A percentile compares a stretch with the other conserved stretches of the same genome.
Conservation (phyloP, 2,113 vertebrate genomes). For the Phalacrocorax aristotelis region DNA sequence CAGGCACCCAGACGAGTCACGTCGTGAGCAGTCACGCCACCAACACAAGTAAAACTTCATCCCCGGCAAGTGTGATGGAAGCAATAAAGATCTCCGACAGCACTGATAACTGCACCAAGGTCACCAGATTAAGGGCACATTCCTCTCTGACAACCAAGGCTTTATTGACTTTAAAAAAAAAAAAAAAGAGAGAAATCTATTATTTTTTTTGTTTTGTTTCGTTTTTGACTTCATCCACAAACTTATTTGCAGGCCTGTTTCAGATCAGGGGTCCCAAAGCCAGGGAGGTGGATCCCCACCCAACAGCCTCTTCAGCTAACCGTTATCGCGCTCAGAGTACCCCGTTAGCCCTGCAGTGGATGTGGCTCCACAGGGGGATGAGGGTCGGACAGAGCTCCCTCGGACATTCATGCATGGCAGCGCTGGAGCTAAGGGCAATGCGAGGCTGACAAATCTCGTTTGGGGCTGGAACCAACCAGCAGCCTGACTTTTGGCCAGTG, state of each 20-base stretch:
- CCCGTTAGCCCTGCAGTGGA: neutral
- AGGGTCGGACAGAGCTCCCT: neutral
- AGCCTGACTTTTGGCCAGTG: neutral
- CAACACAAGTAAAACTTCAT: neutral
- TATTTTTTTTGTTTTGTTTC: too few relatives aligned
- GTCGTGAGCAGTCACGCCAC: neutral
- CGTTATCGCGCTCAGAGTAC: fast-evolving
- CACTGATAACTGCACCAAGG: neutral
- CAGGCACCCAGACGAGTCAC: neutral
- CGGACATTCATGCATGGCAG: fast-evolving
- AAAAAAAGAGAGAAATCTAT: neutral
- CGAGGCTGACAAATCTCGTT: too few relatives aligned
- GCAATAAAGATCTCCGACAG: slow-evolving; percentile 1
- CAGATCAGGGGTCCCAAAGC: neutral
- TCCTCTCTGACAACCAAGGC: neutral
- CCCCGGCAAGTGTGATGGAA: neutral
- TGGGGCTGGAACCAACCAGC: neutral
- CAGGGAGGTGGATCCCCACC: neutral
- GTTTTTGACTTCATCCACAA: neutral
- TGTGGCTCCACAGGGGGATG: neutral
- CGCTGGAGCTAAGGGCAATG: neutral
- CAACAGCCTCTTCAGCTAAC: neutral
- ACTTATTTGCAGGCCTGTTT: neutral
- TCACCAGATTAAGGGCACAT: neutral
- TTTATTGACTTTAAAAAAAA: neutral